These are phyloP conservation scores for Hirtodrosophila trivittata DNA, from an alignment of 2,888 invertebrate genomes.

Conservation along the genomic window DNA sequence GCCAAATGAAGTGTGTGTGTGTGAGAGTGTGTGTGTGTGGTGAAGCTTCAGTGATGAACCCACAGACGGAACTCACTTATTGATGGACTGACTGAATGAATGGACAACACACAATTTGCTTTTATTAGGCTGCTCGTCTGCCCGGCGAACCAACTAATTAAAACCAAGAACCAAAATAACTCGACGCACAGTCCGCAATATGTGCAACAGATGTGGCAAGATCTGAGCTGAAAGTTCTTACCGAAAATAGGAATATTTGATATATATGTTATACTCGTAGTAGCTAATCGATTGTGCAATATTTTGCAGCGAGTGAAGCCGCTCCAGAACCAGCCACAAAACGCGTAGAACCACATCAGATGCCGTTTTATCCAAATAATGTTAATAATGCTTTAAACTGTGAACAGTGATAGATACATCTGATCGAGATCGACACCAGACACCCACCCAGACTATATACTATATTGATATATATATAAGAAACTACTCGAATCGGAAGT, in stretches of 20 bases:
- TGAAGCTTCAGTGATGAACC: conserved; percentile 31
- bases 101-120: conserved; percentile 64
- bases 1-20: not conserved
- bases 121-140: conserved; percentile 40
- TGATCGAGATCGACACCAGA: conserved; percentile 22
- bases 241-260: conserved; percentile 1
- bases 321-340: conserved; percentile 52
- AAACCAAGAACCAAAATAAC: conserved; percentile 33
- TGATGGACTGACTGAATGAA: conserved; percentile 38
- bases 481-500: conserved; percentile 24
- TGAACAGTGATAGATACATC: conserved; percentile 20
- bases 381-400: conserved; percentile 62
- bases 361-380: conserved; percentile 7
- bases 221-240: conserved; percentile 2
- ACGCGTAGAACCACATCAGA: conserved; percentile 20
- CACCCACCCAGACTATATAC: conserved; percentile 24
- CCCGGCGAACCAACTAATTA: conserved; percentile 65
- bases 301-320: conserved; percentile 65
- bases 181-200: conserved; percentile 44
- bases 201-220: conserved; percentile 64
- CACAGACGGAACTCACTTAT: conserved; percentile 53
- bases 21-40: not conserved
- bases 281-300: conserved; percentile 37
- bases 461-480: not conserved
- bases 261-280: not conserved